phyloP scores from a whole-genome alignment of 2,888 invertebrate species.

The Cerastoderma edule region DNA sequence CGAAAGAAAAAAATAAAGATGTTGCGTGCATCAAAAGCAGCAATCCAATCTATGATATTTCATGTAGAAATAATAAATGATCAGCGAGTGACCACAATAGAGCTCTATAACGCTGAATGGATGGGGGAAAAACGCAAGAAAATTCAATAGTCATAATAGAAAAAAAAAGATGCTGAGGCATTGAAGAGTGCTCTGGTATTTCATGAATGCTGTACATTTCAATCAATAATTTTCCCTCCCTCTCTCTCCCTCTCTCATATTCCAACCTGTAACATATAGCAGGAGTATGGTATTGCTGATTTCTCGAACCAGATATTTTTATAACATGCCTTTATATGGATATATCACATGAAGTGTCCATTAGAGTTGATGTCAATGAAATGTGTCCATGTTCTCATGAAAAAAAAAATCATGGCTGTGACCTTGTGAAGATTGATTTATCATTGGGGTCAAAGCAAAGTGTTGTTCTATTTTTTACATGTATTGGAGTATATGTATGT shows the following conservation, averaged over 20 bases:
- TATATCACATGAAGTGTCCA: not conserved
- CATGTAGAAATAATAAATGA: conserved; percentile 19
- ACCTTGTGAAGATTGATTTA: conserved; percentile 22
- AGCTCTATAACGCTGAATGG: not conserved
- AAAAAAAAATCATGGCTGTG: not conserved
- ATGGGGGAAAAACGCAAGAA: conserved; percentile 8
- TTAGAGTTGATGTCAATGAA: not conserved
- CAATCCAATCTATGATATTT: conserved; percentile 1
- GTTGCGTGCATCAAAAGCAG: not conserved
- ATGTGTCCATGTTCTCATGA: not conserved
- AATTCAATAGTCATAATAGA: conserved; percentile 20
- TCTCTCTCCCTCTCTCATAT: no score
- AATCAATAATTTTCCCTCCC: conserved; percentile 23
- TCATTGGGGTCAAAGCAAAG: conserved; percentile 15
- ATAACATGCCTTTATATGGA: not conserved
- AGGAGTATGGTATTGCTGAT: not conserved
- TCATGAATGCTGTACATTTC: conserved; percentile 23
- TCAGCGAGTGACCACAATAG: conserved; percentile 15
- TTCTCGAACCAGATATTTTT: conserved; percentile 13
- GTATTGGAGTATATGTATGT: conserved; percentile 7
- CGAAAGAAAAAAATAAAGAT: no score
- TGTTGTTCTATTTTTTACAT: conserved; percentile 16
- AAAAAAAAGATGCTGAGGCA: conserved; percentile 26
- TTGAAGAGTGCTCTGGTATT: conserved; percentile 25
- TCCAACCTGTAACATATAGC: conserved; percentile 17